These are phyloP conservation scores for Neosilurus hyrtlii DNA, from an alignment of 2,797 vertebrate species.

Conservation along the genomic window DNA sequence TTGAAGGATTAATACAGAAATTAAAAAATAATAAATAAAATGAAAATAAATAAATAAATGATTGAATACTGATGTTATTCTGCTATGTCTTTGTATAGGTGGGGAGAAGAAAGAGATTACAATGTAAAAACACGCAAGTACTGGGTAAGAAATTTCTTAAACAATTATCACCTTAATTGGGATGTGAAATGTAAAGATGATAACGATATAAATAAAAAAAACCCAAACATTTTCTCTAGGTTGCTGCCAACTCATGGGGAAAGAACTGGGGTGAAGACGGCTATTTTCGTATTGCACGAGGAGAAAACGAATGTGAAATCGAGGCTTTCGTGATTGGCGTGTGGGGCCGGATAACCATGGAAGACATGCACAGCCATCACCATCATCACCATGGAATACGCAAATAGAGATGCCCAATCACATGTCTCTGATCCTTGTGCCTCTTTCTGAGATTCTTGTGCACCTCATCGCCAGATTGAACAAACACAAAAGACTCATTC, in stretches of 20 bases:
- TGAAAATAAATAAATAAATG: too few relatives aligned
- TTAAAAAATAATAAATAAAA: too few relatives aligned
- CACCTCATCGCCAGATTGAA: slow-evolving; percentile 29
- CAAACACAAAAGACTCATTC: slow-evolving; percentile 34
- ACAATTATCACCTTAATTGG: neutral
- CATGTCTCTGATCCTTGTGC: slow-evolving; percentile 5
- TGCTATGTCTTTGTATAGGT: slow-evolving; percentile 71
- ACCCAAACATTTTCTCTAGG: slow-evolving; percentile 66
- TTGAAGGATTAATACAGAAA: too few relatives aligned
- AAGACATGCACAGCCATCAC: slow-evolving; percentile 86
- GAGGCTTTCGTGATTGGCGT: slow-evolving; percentile 92
- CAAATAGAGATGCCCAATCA: slow-evolving; percentile 60
- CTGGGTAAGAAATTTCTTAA: slow-evolving; percentile 79
- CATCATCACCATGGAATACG: slow-evolving; percentile 62
- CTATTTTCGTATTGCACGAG: slow-evolving; percentile 89
- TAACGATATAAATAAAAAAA: neutral
- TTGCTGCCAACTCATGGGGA: slow-evolving; percentile 95
- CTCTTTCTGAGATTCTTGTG: slow-evolving; percentile 17
- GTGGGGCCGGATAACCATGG: slow-evolving; percentile 92
- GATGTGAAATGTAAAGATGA: neutral
- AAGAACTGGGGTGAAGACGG: slow-evolving; percentile 91
- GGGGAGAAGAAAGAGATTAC: slow-evolving; percentile 85
- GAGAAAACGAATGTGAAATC: slow-evolving; percentile 92
- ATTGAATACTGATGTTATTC: too few relatives aligned
- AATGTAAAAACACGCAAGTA: slow-evolving; percentile 82